These are phyloP conservation scores for Paguma larvata DNA, from an alignment of 2,797 vertebrate species.

Conservation along the genomic window DNA sequence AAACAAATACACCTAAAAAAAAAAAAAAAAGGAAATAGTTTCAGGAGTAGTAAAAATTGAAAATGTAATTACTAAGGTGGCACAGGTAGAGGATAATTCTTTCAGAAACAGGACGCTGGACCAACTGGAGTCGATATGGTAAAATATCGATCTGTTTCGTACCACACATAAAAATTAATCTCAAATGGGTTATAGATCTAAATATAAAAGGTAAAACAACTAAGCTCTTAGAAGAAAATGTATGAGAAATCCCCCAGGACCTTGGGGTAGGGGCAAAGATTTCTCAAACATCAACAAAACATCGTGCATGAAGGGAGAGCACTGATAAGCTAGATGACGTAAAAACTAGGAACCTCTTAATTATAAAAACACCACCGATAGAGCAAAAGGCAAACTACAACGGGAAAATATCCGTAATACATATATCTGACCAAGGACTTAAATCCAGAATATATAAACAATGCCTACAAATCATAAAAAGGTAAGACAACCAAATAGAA, in stretches of 20 bases:
- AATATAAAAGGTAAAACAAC: conserved; percentile 25
- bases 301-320: not conserved
- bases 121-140: not conserved
- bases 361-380: not conserved
- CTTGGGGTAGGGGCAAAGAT: not conserved
- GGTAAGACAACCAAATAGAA: not conserved
- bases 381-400: not conserved
- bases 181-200: not conserved
- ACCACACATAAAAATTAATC: not conserved
- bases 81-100: not conserved
- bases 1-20: too few relatives aligned
- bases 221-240: conserved; percentile 31
- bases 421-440: not conserved
- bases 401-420: not conserved
- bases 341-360: conserved; percentile 14
- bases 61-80: not conserved
- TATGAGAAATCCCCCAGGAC: not conserved
- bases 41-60: not conserved
- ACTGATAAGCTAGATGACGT: not conserved
- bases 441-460: not conserved
- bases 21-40: not conserved
- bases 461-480: not conserved
- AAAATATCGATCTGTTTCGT: not conserved
- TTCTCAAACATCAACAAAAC: conserved; percentile 22
- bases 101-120: conserved; percentile 19